Evolutionary conservation across 1,140 invertebrate genomes (phyloP).

Genomic region (Leptoteleia sp.): DNA sequence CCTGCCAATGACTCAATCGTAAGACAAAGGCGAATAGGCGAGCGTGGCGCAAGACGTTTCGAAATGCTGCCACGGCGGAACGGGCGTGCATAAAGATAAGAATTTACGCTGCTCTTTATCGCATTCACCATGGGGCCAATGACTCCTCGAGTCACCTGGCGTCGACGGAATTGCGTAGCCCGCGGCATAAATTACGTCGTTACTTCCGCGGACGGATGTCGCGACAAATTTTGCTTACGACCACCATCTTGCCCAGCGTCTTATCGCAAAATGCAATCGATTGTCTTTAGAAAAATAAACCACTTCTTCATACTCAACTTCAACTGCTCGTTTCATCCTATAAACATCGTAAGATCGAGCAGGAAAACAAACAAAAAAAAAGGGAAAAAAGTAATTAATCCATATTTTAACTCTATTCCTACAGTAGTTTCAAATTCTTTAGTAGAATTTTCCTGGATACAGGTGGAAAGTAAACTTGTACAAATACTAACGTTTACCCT

Average conservation of each 20-base stretch:
- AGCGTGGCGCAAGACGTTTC: conserved; percentile 61
- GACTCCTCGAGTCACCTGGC: conserved; percentile 54
- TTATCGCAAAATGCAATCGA: conserved; percentile 5
- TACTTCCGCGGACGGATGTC: conserved; percentile 29
- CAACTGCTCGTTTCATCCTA: too few species aligned
- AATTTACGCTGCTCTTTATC: conserved; percentile 65
- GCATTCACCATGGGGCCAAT: conserved; percentile 48
- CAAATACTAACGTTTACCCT: too few species aligned
- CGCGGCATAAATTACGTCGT: conserved; percentile 43
- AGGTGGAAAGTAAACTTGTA: too few species aligned
- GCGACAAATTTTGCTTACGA: conserved; percentile 12
- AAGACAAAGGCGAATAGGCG: conserved; percentile 61
- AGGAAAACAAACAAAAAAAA: too few species aligned
- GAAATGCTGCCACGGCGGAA: conserved; percentile 52
- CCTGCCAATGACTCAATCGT: conserved; percentile 66
- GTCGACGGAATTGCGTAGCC: conserved; percentile 44
- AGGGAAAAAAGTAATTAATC: too few species aligned
- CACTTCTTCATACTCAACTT: too few species aligned
- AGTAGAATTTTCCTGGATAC: too few species aligned
- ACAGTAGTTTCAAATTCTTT: too few species aligned
- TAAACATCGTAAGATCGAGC: too few species aligned
- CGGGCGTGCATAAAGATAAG: conserved; percentile 63
- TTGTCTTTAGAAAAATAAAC: background rate
- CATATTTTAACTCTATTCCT: too few species aligned
- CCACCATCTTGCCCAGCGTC: conserved; percentile 10